phyloP scores from a whole-genome alignment of 2,888 invertebrate species.

The Scelioninae gen. 1 region DNA sequence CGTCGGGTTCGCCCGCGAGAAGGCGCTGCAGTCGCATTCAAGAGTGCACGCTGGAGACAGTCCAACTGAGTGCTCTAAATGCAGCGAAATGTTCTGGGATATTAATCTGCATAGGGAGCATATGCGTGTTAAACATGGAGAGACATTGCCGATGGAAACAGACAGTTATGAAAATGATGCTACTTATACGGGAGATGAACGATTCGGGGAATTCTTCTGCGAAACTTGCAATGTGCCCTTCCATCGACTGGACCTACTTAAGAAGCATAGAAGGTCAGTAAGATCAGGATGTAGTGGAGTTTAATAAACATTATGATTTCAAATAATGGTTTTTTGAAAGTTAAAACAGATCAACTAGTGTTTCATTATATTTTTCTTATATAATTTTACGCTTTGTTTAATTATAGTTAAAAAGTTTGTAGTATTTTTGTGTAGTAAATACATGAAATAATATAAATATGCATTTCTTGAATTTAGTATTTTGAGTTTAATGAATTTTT shows the following conservation, averaged over 20 bases:
- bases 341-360: too few species aligned
- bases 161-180: constrained; percentile 85
- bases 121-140: constrained; percentile 86
- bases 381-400: too few species aligned
- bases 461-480: too few species aligned
- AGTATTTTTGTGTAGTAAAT: too few species aligned
- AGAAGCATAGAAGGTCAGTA: constrained; percentile 87
- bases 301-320: not conserved
- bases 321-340: too few species aligned
- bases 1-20: constrained; percentile 92
- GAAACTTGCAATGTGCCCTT: constrained; percentile 92
- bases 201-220: constrained; percentile 88
- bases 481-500: too few species aligned
- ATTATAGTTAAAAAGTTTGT: too few species aligned
- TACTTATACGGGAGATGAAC: constrained; percentile 86
- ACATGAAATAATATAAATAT: too few species aligned
- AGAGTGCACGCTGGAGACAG: constrained; percentile 92
- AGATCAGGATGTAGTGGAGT: not conserved
- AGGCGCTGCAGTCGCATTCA: constrained; percentile 91
- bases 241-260: constrained; percentile 90
- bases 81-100: constrained; percentile 93
- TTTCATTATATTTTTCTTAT: too few species aligned
- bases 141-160: constrained; percentile 74
- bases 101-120: constrained; percentile 87
- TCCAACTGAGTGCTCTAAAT: constrained; percentile 91